Evolutionary conservation across 2,797 vertebrate species (phyloP).

Genomic region (Stomatorhinus walkeri): DNA sequence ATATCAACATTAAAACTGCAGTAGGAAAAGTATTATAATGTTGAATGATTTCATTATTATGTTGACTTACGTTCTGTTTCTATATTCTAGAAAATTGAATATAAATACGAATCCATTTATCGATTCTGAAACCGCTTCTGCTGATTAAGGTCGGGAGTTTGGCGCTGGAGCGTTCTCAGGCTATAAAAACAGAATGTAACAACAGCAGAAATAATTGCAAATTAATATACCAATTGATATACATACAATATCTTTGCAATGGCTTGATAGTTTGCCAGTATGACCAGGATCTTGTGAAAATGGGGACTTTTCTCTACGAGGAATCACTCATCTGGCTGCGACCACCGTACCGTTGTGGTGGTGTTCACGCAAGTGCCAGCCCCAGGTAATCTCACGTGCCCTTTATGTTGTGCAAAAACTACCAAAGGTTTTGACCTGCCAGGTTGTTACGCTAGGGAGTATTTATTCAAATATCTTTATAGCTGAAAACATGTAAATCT

Average conservation of each 20-base stretch:
- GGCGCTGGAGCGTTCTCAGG: not conserved
- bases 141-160: not conserved
- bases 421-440: not conserved
- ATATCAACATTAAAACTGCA: not conserved
- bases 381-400: not conserved
- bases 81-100: not conserved
- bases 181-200: not conserved
- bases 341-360: not conserved
- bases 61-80: not conserved
- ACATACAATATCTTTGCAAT: not conserved
- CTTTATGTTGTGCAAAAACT: not conserved
- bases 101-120: slow-evolving; percentile 32
- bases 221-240: not conserved
- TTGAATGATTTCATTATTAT: not conserved
- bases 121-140: not conserved
- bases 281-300: not conserved
- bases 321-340: not conserved
- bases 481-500: not conserved
- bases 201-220: not conserved
- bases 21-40: not conserved
- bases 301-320: not conserved
- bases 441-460: not conserved
- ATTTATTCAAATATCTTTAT: not conserved
- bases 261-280: not conserved
- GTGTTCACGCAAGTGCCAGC: too few species aligned